Conservation (phyloP, 2,888 invertebrate genomes). For the Drosophila aldrichi region DNA sequence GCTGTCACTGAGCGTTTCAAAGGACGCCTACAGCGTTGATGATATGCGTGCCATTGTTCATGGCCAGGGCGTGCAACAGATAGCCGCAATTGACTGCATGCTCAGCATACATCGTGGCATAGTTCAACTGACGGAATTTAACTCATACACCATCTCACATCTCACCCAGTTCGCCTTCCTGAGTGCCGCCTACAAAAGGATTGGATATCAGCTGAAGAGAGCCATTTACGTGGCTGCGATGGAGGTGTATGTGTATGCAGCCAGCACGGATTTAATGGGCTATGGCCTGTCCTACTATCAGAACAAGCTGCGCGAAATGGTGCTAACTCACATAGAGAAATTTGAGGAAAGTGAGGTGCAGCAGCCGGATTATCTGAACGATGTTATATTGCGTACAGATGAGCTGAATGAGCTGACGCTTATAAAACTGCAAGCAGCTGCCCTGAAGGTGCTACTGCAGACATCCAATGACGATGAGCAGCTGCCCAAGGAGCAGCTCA, state of each 20-base stretch:
- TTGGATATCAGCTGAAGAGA: slow-evolving; percentile 78
- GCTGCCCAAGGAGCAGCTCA: slow-evolving; percentile 38
- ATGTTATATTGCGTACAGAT: slow-evolving; percentile 75
- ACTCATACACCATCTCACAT: slow-evolving; percentile 82
- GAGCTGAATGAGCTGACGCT: slow-evolving; percentile 75
- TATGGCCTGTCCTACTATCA: slow-evolving; percentile 84
- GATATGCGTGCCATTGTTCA: slow-evolving; percentile 87
- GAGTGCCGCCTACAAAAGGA: slow-evolving; percentile 79
- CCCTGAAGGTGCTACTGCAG: slow-evolving; percentile 71
- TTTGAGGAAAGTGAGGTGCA: slow-evolving; percentile 16
- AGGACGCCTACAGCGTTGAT: slow-evolving; percentile 84
- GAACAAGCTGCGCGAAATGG: slow-evolving; percentile 82
- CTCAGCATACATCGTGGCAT: slow-evolving; percentile 86
- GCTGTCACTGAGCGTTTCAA: slow-evolving; percentile 86
- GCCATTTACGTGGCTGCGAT: slow-evolving; percentile 84
- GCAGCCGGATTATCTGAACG: slow-evolving; percentile 63
- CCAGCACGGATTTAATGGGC: slow-evolving; percentile 83
- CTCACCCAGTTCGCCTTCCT: slow-evolving; percentile 83
- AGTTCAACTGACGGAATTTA: slow-evolving; percentile 81
- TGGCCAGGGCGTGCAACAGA: slow-evolving; percentile 85
- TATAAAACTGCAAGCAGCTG: slow-evolving; percentile 81
- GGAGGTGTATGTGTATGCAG: slow-evolving; percentile 85
- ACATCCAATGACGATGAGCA: neutral
- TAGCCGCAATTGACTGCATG: slow-evolving; percentile 85
- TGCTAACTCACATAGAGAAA: slow-evolving; percentile 66